Evolutionary conservation across 2,888 invertebrate species (phyloP), one percentile per base, ranked within the genome.

Genomic region (Masnerella sp.): DNA sequence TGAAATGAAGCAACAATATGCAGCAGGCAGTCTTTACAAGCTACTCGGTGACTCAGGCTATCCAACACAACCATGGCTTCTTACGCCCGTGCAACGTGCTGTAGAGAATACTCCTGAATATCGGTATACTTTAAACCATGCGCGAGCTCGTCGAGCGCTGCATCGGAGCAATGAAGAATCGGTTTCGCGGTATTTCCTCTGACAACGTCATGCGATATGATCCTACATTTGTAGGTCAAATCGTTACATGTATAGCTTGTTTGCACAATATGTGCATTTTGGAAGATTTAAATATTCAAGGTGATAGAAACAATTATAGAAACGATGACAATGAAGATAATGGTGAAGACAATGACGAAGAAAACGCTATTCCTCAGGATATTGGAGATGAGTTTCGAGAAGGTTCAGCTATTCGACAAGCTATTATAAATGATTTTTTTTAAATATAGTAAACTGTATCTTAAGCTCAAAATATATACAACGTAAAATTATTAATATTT

Each of bases 31-130:
- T 45, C 45, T 11, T 25, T 45, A 28, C n/a, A 25, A 28, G 30
- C 11, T 45, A 2, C 11, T 45, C 1, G 45, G 28, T 8, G 45
- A 45, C 28, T 45, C 45, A 12, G 45, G 42, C 9, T 42, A 42
- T 14, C 45, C 45, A 5, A 25, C n/a, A 15, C 45, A 45, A n/a
- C 45, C 45, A 14, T 45, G 45, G 45, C 28, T 45, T 11, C 25
- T 45, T 12, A 45, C 45, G 8, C 45, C 45, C 7, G 15, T 45
- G 2, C 18, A 9, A 15, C 12, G 15, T 5, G 43, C 43, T 12
- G 43, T 12, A 25, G 8, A 11, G 4, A 14, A 25, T 20, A 43
- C 43, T 2, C 43, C 43, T 2, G 43, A 43, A 7, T 43, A 43
- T 9, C 11, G 28, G 5, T 43, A 43, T 28, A 43, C 43, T 8